phyloP scores from a whole-genome alignment of 2,797 vertebrate species.

The Lateolabrax maculatus region DNA sequence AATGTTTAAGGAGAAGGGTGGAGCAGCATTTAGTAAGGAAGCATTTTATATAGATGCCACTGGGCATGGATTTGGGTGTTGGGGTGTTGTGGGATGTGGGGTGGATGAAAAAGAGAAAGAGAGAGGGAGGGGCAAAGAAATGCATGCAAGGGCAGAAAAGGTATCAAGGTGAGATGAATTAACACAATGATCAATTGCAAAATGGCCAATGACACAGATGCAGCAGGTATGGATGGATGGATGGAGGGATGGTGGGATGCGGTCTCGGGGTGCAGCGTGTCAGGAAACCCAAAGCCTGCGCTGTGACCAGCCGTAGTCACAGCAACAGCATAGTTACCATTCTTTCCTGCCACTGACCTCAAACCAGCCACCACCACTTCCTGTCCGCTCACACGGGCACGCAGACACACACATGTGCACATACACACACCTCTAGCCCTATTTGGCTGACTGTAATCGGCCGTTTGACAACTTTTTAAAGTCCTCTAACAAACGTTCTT shows the following conservation, averaged over 20 bases:
- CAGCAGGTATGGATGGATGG: slow-evolving; percentile 44
- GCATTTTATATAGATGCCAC: slow-evolving; percentile 83
- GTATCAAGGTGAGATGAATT: slow-evolving; percentile 8
- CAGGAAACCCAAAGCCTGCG: slow-evolving; percentile 82
- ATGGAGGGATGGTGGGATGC: slow-evolving; percentile 76
- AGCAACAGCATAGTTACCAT: slow-evolving; percentile 88
- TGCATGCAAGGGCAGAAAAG: background rate
- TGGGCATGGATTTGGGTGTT: slow-evolving; percentile 62
- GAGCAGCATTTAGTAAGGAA: slow-evolving; percentile 85
- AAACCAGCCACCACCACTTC: slow-evolving; percentile 85
- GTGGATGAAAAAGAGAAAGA: slow-evolving; percentile 35
- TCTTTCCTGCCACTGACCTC: slow-evolving; percentile 87
- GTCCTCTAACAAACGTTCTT: slow-evolving; percentile 67
- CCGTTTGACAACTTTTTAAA: slow-evolving; percentile 75
- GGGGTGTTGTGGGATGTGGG: slow-evolving; percentile 42
- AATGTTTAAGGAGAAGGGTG: slow-evolving; percentile 88
- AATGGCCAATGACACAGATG: slow-evolving; percentile 13
- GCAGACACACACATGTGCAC: slow-evolving; percentile 49
- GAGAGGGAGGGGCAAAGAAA: background rate
- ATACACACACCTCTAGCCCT: slow-evolving; percentile 53
- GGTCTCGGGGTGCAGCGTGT: slow-evolving; percentile 79
- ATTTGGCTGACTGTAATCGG: slow-evolving; percentile 65
- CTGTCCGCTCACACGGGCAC: slow-evolving; percentile 75
- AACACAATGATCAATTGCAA: slow-evolving; percentile 14
- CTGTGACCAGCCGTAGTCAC: slow-evolving; percentile 81